Percentiles rank a stretch among this genome's conserved stretches.
Evolutionary conservation across 2,888 invertebrate species (phyloP).

Genomic region (Campopleginae sp.): DNA sequence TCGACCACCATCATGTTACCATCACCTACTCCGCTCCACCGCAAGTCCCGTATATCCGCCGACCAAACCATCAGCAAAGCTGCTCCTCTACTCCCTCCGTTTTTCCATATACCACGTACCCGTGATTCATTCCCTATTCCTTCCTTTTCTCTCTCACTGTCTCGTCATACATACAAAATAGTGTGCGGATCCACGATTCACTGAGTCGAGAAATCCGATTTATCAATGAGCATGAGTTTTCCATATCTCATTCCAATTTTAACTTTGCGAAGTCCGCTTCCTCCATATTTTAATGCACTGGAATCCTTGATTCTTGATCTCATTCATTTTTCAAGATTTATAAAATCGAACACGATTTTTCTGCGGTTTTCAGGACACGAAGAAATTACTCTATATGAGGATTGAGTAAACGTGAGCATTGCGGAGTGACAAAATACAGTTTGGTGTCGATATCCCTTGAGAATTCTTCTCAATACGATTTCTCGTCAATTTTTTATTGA

Average conservation of each 20-base stretch:
- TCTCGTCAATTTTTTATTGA: neutral
- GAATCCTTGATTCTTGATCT: neutral
- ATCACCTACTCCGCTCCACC: constrained; percentile 29
- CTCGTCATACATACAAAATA: constrained; percentile 55
- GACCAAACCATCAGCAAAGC: constrained; percentile 34
- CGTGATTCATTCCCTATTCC: constrained; percentile 21
- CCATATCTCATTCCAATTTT: constrained; percentile 1
- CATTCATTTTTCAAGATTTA: neutral
- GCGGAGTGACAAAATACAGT: neutral
- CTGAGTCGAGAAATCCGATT: constrained; percentile 56
- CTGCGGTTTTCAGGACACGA: neutral
- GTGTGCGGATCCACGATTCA: constrained; percentile 36
- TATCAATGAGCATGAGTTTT: constrained; percentile 41
- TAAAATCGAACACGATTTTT: neutral
- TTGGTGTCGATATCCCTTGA: neutral
- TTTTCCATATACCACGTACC: constrained; percentile 47
- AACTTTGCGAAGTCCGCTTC: constrained; percentile 16
- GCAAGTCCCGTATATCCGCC: constrained; percentile 5
- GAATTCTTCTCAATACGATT: neutral
- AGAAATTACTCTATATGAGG: neutral
- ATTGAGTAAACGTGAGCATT: neutral
- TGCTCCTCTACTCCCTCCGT: constrained; percentile 26
- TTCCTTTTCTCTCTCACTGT: constrained; percentile 18
- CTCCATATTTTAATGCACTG: constrained; percentile 4
- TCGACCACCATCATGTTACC: constrained; percentile 49